Percentiles rank a stretch among this genome's conserved stretches.
phyloP scores from a whole-genome alignment of 2,113 vertebrate species.

The Salvelinus fontinalis region DNA sequence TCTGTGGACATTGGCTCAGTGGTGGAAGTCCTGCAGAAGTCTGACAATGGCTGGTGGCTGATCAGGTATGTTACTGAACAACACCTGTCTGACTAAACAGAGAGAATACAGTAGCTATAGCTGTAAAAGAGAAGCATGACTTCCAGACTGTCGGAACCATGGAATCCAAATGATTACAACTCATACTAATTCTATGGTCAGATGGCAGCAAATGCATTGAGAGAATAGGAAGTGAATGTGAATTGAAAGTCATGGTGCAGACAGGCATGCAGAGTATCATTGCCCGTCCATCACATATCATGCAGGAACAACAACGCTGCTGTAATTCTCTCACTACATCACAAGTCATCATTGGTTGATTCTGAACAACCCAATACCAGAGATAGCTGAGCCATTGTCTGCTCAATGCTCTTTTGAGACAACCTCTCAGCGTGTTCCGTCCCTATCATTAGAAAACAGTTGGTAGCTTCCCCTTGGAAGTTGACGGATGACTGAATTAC shows the following conservation, averaged over 20 bases:
- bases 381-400: neutral
- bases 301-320: too few species aligned
- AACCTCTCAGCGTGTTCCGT: too few species aligned
- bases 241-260: neutral
- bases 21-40: conserved; percentile 78
- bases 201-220: neutral
- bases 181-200: neutral
- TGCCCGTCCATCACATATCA: too few species aligned
- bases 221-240: neutral
- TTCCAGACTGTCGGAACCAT: neutral
- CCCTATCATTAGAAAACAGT: too few species aligned
- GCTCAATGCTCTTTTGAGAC: neutral
- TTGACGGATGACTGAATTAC: too few species aligned
- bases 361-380: neutral
- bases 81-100: neutral
- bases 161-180: neutral
- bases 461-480: too few species aligned
- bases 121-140: neutral
- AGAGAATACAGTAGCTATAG: neutral
- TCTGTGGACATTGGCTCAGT: conserved; percentile 71
- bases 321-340: too few species aligned
- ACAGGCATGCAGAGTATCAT: too few species aligned
- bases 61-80: conserved; percentile 65
- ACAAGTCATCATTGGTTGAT: too few species aligned
- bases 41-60: conserved; percentile 88